phyloP scores from a whole-genome alignment of 2,797 vertebrate species.

The Pteronotus mesoamericanus region DNA sequence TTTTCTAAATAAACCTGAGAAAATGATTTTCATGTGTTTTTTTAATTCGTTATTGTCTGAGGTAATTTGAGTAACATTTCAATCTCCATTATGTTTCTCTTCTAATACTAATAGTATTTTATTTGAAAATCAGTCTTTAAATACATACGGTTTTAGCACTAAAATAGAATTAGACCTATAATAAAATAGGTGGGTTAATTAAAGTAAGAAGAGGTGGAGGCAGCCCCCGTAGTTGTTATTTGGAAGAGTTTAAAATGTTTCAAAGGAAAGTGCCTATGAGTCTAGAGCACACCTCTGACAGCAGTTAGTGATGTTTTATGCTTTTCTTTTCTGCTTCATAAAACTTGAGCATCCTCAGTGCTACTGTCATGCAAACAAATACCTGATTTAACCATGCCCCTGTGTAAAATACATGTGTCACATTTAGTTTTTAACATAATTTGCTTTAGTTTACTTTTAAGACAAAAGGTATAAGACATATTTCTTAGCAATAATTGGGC shows the following conservation, averaged over 20 bases:
- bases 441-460: conserved; percentile 40
- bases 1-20: conserved; percentile 67
- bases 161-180: conserved; percentile 2
- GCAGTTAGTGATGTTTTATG: not conserved
- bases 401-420: not conserved
- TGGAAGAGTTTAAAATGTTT: conserved; percentile 11
- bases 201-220: not conserved
- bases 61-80: conserved; percentile 38
- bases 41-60: conserved; percentile 47
- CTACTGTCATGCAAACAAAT: not conserved
- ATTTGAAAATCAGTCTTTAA: conserved; percentile 44
- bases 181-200: conserved; percentile 29
- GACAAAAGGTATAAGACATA: not conserved
- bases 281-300: not conserved
- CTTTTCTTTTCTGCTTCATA: conserved; percentile 16
- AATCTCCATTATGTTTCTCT: conserved; percentile 38
- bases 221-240: conserved; percentile 29
- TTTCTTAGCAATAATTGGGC: not conserved
- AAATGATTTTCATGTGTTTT: conserved; percentile 63
- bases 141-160: conserved; percentile 26
- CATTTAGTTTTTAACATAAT: conserved; percentile 7
- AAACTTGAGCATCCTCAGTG: conserved; percentile 32
- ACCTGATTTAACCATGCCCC: conserved; percentile 4
- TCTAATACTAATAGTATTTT: conserved; percentile 44
- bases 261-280: not conserved